Evolutionary conservation across 23 tunicate genomes (phyloP), one percentile per base, ranked within the genome.

Genomic region (Trididemnum miniatum): DNA sequence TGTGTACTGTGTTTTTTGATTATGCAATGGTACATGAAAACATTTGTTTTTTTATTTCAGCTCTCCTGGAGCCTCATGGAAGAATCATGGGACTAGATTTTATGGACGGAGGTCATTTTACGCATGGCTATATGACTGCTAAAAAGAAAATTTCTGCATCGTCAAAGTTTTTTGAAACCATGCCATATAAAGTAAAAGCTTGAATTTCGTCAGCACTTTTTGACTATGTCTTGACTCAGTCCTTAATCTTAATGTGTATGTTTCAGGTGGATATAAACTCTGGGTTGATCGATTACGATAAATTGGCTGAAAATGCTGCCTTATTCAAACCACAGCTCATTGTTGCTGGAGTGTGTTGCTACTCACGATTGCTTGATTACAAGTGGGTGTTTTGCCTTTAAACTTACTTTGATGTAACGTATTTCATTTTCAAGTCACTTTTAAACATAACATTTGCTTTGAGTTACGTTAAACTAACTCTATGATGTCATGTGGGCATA

Each of bases 11-110:
- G 15, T 7, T 7, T 44, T 44, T 44, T 44, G 15, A 7, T 15
- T 44, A 44, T 44, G 54, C 54, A 9, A 44, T 44, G 15, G 15
- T n/a, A n/a, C n/a, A n/a, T n/a, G n/a, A n/a, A n/a, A n/a, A n/a
- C n/a, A n/a, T n/a, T n/a, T n/a, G n/a, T n/a, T n/a, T n/a, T n/a
- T n/a, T n/a, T n/a, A n/a, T n/a, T n/a, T n/a, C n/a, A n/a, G n/a
- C n/a, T n/a, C n/a, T n/a, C n/a, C 97, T 90, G 44, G 88, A 84
- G 28, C 99, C 99, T 1, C 92, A 87, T 77, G 99, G 90, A 2
- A 72, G 99, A 62, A 96, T 96, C 22, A 96, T 96, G 99, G 99
- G 96, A 36, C 87, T 96, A 28, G 99, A 96, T 71, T 80, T 96
- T 0, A 89, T 95, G 4, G 99, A 96, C 60, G 99, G 99, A 50